Evolutionary conservation across 2,888 invertebrate species (phyloP).

Genomic region (Hyposoter didymator): DNA sequence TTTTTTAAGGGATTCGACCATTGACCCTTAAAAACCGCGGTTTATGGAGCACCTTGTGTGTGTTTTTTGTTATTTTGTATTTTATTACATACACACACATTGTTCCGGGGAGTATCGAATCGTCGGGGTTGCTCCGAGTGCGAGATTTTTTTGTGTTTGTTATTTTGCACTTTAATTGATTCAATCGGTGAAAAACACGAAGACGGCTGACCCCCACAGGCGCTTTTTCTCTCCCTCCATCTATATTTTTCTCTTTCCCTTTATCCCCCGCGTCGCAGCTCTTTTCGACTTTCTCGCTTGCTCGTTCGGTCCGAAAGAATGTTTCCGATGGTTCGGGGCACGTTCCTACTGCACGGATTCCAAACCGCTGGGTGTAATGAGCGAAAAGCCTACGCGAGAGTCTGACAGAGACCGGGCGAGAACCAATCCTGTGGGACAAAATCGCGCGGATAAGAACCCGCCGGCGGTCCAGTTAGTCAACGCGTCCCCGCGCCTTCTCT

Average conservation of each 20-base stretch:
- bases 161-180: constrained; percentile 82
- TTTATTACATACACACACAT: constrained; percentile 8
- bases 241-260: constrained; percentile 56
- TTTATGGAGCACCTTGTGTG: constrained; percentile 1
- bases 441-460: constrained; percentile 42
- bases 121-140: constrained; percentile 52
- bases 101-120: constrained; percentile 61
- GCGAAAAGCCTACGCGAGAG: constrained; percentile 8
- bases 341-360: constrained; percentile 37
- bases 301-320: constrained; percentile 58
- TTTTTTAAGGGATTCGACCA: background rate
- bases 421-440: constrained; percentile 39
- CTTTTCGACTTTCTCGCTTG: constrained; percentile 55
- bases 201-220: constrained; percentile 73
- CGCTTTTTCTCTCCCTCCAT: constrained; percentile 68
- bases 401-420: background rate
- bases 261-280: constrained; percentile 22
- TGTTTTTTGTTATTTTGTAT: background rate
- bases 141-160: constrained; percentile 54
- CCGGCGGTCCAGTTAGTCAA: constrained; percentile 15
- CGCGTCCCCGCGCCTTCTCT: background rate
- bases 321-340: constrained; percentile 41
- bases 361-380: constrained; percentile 42
- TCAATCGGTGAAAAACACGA: constrained; percentile 84
- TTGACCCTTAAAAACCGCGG: constrained; percentile 27